phyloP scores from a whole-genome alignment of 2,888 invertebrate species.

The Zonitis immaculata region DNA sequence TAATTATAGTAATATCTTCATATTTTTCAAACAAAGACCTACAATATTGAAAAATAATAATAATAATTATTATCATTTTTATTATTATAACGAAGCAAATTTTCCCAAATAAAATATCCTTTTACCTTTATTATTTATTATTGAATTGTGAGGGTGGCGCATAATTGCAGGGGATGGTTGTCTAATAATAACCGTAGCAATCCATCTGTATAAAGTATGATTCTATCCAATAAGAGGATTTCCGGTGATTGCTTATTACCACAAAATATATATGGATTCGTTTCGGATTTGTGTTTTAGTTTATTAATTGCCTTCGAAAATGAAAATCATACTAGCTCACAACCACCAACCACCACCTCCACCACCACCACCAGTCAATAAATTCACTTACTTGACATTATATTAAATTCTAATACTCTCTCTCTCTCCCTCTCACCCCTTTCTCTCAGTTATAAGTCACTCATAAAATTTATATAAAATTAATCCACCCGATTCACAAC shows the following conservation, averaged over 20 bases:
- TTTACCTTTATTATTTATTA: not conserved
- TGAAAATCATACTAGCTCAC: not conserved
- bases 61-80: not conserved
- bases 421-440: too few species aligned
- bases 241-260: constrained; percentile 28
- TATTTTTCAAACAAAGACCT: too few species aligned
- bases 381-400: constrained; percentile 24
- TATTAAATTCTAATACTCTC: constrained; percentile 32
- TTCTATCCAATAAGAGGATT: constrained; percentile 27
- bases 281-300: constrained; percentile 27
- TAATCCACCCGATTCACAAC: too few species aligned
- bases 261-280: constrained; percentile 27
- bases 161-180: not conserved
- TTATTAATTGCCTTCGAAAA: constrained; percentile 18
- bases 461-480: too few species aligned
- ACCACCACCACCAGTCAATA: not conserved
- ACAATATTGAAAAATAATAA: too few species aligned
- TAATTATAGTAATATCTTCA: too few species aligned
- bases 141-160: not conserved
- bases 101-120: too few species aligned
- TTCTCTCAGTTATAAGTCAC: too few species aligned
- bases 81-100: too few species aligned
- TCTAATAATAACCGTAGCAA: not conserved
- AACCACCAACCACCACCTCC: not conserved
- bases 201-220: constrained; percentile 10